Evolutionary conservation across 2,797 vertebrate genomes (phyloP).

Genomic region (Remorina albescens): DNA sequence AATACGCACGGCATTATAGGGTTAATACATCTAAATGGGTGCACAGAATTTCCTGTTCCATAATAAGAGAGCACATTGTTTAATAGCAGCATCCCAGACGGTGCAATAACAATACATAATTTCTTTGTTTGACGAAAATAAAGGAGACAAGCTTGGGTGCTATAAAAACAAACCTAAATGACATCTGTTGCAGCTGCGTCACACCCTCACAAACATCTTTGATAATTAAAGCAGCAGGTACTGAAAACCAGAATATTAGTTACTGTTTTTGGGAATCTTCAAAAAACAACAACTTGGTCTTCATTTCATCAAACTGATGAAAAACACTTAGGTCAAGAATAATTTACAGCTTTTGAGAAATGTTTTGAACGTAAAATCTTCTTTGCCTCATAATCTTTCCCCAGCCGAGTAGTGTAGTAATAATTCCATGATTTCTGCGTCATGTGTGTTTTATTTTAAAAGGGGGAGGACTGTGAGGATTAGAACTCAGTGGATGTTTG

Average conservation of each 20-base stretch:
- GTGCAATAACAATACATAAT: too few relatives aligned
- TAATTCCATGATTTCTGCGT: neutral
- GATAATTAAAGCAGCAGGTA: neutral
- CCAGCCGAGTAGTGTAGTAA: neutral
- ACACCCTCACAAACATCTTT: neutral
- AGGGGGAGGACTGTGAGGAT: neutral
- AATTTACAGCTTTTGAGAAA: neutral
- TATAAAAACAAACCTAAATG: neutral
- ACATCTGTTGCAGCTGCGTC: slow-evolving; percentile 9
- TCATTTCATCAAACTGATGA: neutral
- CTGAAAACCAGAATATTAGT: neutral
- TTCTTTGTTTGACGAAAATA: neutral
- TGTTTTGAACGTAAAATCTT: neutral
- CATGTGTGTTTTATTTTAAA: neutral
- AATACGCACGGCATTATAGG: too few relatives aligned
- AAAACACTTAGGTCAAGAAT: neutral
- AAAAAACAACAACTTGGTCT: too few relatives aligned
- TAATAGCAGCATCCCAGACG: too few relatives aligned
- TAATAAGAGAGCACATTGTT: neutral
- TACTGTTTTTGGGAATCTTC: too few relatives aligned
- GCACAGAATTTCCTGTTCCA: neutral
- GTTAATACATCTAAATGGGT: neutral
- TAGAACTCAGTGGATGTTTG: neutral
- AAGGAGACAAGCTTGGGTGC: neutral
- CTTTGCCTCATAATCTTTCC: neutral